Evolutionary conservation across 37 sponge, comb jelly and placozoan genomes (phyloP).

Genomic region (Cladorhizidae sp.): DNA sequence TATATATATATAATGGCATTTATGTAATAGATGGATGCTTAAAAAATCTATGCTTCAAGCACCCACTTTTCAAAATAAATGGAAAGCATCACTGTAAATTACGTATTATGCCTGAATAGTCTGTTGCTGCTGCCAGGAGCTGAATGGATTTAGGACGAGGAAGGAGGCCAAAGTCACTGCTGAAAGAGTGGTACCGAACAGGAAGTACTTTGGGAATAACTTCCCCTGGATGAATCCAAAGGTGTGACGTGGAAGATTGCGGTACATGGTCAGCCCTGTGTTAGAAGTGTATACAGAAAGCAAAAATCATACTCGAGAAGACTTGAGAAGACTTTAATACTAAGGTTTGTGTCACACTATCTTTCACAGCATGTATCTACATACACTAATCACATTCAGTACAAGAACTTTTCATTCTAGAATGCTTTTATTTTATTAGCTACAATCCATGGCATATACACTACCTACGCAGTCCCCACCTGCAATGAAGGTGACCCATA

Average conservation of each 20-base stretch:
- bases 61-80: too few species aligned
- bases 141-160: constrained; percentile 49
- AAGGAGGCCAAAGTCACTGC: constrained; percentile 48
- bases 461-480: too few species aligned
- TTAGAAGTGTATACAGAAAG: not conserved
- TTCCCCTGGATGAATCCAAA: constrained; percentile 83
- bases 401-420: too few species aligned
- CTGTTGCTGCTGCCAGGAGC: constrained; percentile 29
- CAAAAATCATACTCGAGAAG: not conserved
- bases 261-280: constrained; percentile 72
- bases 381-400: too few species aligned
- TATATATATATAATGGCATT: too few species aligned
- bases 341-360: too few species aligned
- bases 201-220: constrained; percentile 80
- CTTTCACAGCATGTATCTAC: too few species aligned
- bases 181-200: constrained; percentile 46
- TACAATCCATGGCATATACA: too few species aligned
- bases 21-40: not conserved
- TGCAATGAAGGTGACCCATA: constrained; percentile 79
- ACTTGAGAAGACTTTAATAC: too few species aligned
- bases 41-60: not conserved
- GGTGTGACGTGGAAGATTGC: constrained; percentile 70
- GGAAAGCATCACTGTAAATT: not conserved
- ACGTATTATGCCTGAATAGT: constrained; percentile 44
- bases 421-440: too few species aligned